Evolutionary conservation across 1,140 invertebrate genomes (phyloP), one percentile per base, ranked within the genome.

Genomic region (Scaptomyza hsui): DNA sequence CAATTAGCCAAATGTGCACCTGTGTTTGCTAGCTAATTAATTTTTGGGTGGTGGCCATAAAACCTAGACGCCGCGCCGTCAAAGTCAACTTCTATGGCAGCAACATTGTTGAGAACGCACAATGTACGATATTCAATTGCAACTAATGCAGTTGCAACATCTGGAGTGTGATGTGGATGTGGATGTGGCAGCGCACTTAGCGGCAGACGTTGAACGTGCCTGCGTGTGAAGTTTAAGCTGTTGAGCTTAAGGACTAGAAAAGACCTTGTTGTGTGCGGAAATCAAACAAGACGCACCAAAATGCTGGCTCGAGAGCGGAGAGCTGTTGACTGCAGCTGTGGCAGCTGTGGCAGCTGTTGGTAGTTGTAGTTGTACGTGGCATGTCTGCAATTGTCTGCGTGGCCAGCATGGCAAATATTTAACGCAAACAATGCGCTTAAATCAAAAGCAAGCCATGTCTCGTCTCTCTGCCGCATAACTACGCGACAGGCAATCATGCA

Each of bases 341-440:
- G 59, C 55, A 32, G 32, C 24, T 59, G 21, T 3, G 5, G 4
- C 24, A 26, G 35, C 13, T 45, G 60, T 21, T n/a, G 12, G 57
- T 15, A 57, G 60, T 18, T 55, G 49, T 12, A 39, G 16, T 35
- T 21, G 42, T 65, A 81, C 78, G 78, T 82, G 73, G 64, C 68
- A 37, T 51, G 75, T 77, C 75, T 77, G 72, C 72, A 75, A 48
- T 78, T 65, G 72, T 72, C 79, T 83, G 80, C 82, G 82, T 86
- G 82, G 75, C 82, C 82, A 63, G 78, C 82, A 86, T 86, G 70
- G 78, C 82, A 86, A 86, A 88, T 81, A 86, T 86, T 86, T 86
- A 82, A 81, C 65, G 44, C 78, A 86, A 88, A 86, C 82, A 86
- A 88, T 88, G 74, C 82, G 78, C 82, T 86, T 86, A 86, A 86